Base-by-base conservation (phyloP, 2,797 vertebrate species). In the Spinus olivaceus region DNA sequence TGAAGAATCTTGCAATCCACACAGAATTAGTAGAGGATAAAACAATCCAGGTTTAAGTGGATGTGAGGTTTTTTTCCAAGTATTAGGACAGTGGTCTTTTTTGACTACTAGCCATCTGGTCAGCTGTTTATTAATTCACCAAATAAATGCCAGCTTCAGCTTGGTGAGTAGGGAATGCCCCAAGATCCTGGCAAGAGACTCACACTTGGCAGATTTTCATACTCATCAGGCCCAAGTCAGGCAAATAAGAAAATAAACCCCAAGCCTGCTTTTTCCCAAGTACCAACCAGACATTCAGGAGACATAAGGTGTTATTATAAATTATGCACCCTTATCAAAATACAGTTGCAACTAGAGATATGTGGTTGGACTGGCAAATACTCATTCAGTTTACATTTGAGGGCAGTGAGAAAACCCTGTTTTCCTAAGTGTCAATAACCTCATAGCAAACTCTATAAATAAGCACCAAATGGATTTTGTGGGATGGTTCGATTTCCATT, bases 401-500 rank as follows among this genome's bases (percentile, higher is more conserved):
- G 47, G 51, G 17, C 33, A 86, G 16, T 67, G 51, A 74, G 39
- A 92, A 94, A 91, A 81, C 59, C 12, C 6, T 87, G 70, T 93
- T 94, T 78, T 78, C 59, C 32, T 54, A 88, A 86, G 9, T 92
- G 46, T 92, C 71, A 86, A 79, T 93, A 95, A 89, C 69, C 53
- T 91, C 41, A 80, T 30, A 47, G 35, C 35, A 49, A 83, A 56
- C 27, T 85, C 80, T 92, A 88, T 87, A 95, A 93, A 95, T 92
- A 95, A 87, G 16, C 37, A 81, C 25, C 69, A 95, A 94, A 96
- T 86, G 67, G 74, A 96, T 96, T 95, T 86, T 94, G 66, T 80
- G 74, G 83, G 50, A 79, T 87, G 60, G 86, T 93, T 93, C 80
- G 4, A 77, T 93, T 97, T 94, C 92, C 57, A 86, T 93, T 96